Evolutionary conservation across 2,888 invertebrate species (phyloP), one percentile per base, ranked within the genome.

Genomic region (Eupithecia inturbata): DNA sequence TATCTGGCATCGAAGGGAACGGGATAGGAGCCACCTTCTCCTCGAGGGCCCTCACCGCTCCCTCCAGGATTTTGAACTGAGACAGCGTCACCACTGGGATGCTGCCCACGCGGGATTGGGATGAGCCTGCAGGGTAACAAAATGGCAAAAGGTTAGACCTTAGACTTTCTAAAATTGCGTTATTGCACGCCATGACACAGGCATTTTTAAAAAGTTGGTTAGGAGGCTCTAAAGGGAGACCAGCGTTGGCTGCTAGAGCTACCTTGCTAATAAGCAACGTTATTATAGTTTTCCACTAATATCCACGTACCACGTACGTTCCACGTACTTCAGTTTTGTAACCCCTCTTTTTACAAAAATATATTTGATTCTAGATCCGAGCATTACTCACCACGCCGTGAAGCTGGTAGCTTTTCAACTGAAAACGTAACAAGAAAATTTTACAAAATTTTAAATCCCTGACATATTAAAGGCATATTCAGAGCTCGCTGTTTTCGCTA

Each of bases 31-130:
- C 85, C 0, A 87, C 82, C 14, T 77, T 73, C 10, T 78, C 39
- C 76, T 75, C 68, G 72, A 94, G 78, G 16, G 84, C 79, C 6
- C 74, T 74, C 36, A 93, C 91, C 0, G 82, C 79, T 0, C 75
- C 75, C 77, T 86, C 82, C 72, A 94, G 81, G 7, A 86, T 14
- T 6, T 84, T 84, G 74, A 93, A 93, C 81, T 93, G 85, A 0
- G 90, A 88, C 53, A 83, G 80, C 0, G 93, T 90, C 73, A 93
- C 93, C 41, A 93, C 91, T 16, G 91, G 91, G 31, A 93, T 90
- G 77, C 87, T 88, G 12, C 86, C 87, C 4, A 84, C 81, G 14
- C 88, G 85, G 0, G 79, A 67, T 57, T 5, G 3, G 4, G 10
- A 0, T 49, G n/a, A 78, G 82, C 10, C 82, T 72, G 64, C 75